Evolutionary conservation across 2,113 vertebrate species (phyloP).

Genomic region (Corythaixoides concolor): DNA sequence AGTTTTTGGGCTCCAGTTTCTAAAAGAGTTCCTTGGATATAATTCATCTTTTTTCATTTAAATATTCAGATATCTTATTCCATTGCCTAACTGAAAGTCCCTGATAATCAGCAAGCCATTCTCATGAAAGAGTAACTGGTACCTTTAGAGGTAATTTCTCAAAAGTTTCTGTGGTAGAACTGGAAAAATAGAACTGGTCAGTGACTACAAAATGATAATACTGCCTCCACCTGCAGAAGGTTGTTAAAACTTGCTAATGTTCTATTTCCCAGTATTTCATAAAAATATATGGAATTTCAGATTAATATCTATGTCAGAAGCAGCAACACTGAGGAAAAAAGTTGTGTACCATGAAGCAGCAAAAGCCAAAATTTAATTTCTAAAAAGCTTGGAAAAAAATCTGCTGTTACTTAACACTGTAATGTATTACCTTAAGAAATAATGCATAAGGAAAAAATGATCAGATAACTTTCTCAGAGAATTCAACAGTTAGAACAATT

Average conservation of each 20-base stretch:
- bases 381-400: not conserved
- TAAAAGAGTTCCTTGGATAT: not conserved
- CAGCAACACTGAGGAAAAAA: not conserved
- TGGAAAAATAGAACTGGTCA: not conserved
- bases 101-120: not conserved
- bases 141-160: not conserved
- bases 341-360: not conserved
- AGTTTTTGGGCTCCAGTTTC: not conserved
- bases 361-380: not conserved
- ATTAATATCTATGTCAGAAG: not conserved
- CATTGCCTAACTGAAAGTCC: not conserved
- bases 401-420: not conserved
- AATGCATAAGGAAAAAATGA: not conserved
- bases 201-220: not conserved
- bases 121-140: not conserved
- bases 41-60: not conserved
- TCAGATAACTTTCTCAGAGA: not conserved
- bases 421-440: not conserved
- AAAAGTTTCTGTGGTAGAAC: not conserved
- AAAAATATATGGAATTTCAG: not conserved
- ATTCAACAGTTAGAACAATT: not conserved
- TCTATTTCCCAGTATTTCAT: not conserved
- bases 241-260: not conserved
- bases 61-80: not conserved
- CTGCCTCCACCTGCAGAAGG: not conserved